Percentiles rank a stretch among this genome's conserved stretches.
Evolutionary conservation across 2,113 vertebrate genomes (phyloP).

Genomic region (Phaethornis superciliosus): DNA sequence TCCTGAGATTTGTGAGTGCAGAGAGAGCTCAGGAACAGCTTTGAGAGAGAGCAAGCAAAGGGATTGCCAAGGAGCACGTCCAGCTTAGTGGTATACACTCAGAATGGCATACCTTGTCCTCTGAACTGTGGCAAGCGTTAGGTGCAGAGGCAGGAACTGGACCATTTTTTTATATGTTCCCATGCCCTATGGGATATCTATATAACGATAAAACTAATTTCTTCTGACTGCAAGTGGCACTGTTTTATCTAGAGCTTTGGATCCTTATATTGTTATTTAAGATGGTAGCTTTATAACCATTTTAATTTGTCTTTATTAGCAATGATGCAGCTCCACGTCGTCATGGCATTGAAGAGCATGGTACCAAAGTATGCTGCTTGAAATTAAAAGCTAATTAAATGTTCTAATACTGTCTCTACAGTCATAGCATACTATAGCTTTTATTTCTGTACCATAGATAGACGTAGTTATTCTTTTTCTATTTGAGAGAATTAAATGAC

Average conservation of each 20-base stretch:
- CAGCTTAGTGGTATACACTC: accelerated
- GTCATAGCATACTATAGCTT: not conserved
- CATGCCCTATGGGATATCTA: not conserved
- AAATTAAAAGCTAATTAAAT: not conserved
- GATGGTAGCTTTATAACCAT: not conserved
- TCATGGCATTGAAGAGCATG: not conserved
- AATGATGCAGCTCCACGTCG: not conserved
- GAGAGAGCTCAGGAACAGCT: not conserved
- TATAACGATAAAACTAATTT: not conserved
- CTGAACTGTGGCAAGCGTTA: not conserved
- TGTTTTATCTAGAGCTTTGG: not conserved
- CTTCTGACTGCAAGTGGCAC: not conserved
- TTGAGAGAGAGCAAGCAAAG: not conserved
- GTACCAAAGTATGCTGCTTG: not conserved
- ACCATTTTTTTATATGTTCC: not conserved
- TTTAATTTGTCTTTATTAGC: not conserved
- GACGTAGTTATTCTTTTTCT: not conserved
- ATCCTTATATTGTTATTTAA: not conserved
- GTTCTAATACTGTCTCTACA: not conserved
- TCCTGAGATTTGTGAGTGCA: not conserved
- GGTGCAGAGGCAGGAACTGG: not conserved
- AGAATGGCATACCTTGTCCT: not conserved
- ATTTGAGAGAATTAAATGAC: not conserved
- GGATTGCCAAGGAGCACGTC: not conserved
- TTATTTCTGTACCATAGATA: not conserved